A percentile compares a stretch with the other conserved stretches of the same genome.
These are phyloP conservation scores for Pithecia hirsuta DNA, from an alignment of 2,797 vertebrate genomes.

Conservation along the genomic window DNA sequence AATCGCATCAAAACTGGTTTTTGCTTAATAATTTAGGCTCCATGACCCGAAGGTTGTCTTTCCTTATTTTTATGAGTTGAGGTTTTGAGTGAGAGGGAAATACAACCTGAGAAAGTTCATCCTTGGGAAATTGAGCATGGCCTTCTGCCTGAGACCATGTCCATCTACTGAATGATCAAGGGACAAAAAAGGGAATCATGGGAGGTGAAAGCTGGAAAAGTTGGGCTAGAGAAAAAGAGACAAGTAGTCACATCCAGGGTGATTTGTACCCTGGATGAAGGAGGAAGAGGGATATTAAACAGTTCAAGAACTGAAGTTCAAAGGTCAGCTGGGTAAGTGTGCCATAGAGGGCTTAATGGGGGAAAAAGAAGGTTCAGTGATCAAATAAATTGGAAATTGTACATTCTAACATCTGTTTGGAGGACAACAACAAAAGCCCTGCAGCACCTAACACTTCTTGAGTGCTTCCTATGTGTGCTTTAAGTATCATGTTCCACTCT, in stretches of 20 bases:
- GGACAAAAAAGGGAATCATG: neutral
- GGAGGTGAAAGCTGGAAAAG: neutral
- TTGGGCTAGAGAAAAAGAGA: neutral
- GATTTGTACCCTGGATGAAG: neutral
- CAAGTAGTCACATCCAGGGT: neutral
- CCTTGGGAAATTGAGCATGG: neutral
- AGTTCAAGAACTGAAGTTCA: neutral
- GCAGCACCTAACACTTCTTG: neutral
- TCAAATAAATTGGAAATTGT: neutral
- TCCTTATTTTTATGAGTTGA: neutral
- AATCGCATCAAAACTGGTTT: neutral
- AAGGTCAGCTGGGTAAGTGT: neutral
- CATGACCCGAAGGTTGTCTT: neutral
- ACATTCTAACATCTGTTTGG: neutral
- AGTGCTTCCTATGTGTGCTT: neutral
- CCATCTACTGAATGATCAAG: neutral
- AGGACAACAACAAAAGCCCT: neutral
- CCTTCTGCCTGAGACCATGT: neutral
- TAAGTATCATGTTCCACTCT: neutral
- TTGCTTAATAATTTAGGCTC: neutral
- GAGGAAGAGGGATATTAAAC: neutral
- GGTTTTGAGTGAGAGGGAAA: neutral
- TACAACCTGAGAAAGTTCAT: neutral
- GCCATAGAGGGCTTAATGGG: neutral
- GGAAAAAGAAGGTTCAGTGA: neutral